Percentiles rank a stretch among this genome's conserved stretches.
Evolutionary conservation across 2,888 invertebrate species (phyloP).

Genomic region (Tachina lurida): DNA sequence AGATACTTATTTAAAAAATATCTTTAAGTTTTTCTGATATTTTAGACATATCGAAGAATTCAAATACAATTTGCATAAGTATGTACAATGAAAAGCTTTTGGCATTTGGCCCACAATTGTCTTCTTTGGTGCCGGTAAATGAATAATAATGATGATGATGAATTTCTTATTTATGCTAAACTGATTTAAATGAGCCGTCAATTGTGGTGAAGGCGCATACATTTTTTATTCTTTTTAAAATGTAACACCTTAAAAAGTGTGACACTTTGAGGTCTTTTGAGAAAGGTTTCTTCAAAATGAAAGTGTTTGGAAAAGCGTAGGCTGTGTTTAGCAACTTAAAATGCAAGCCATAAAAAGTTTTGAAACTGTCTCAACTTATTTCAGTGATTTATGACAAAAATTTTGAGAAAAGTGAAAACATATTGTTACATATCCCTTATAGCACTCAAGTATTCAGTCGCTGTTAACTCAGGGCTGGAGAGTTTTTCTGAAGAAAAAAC

Average conservation of each 20-base stretch:
- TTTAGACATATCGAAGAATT: not conserved
- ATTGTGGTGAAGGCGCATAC: slow-evolving; percentile 33
- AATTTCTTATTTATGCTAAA: slow-evolving; percentile 44
- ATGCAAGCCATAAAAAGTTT: not conserved
- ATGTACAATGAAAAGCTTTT: slow-evolving; percentile 8
- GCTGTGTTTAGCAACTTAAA: not conserved
- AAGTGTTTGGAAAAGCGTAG: not conserved
- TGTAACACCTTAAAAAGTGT: slow-evolving; percentile 11
- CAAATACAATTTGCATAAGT: not conserved
- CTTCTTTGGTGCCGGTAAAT: slow-evolving; percentile 17
- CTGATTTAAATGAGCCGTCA: slow-evolving; percentile 23
- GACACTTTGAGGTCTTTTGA: slow-evolving; percentile 47
- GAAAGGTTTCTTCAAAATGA: not conserved
- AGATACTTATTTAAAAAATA: not conserved
- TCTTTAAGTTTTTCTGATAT: not conserved
- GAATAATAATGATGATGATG: slow-evolving; percentile 30
- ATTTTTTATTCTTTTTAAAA: not conserved
- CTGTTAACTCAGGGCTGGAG: no score
- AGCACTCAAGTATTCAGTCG: no score
- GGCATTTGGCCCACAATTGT: slow-evolving; percentile 61
- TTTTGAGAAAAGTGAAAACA: no score
- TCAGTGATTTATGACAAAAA: no score
- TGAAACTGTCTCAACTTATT: not conserved
- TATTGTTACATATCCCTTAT: no score
- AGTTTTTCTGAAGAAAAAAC: no score